Evolutionary conservation across 2,888 invertebrate species (phyloP), one percentile per base, ranked within the genome.

Genomic region (Himalopsyche kuldschensis): DNA sequence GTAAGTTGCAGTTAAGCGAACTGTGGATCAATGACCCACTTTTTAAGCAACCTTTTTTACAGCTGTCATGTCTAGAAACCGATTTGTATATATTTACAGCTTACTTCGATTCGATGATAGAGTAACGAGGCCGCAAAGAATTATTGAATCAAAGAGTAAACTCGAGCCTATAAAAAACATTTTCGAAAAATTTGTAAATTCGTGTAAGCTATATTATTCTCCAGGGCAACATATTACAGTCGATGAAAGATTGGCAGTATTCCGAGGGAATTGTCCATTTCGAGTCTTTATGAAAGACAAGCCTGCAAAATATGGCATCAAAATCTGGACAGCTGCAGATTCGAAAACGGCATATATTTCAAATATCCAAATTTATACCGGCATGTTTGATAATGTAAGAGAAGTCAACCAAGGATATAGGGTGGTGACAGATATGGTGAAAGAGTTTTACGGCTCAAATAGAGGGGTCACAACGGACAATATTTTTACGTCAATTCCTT

Each of bases 251-350:
- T 27, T 80, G 17, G 69, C 41, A 15, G 24, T 27, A 15, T 75
- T 69, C 69, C 3, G 69, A 1, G 79, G 79, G 5, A 30, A 55
- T 10, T 79, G 79, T 24, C 79, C 79, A 30, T 79, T 79, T 24
- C 55, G 55, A 0, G 31, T 80, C 0, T 80, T 35, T 11, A 69
- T 80, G 69, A 55, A 55, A 20, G 24, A n/a, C 6, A 80, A 80
- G 20, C 79, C 79, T 6, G 35, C 17, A 35, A 27, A 41, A 27
- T 80, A 80, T 41, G 79, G 79, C 2, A 69, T 80, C 20, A 63
- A 80, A 35, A 80, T 80, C 8, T 80, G 30, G 79, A 55, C 63
- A 27, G 79, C 31, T 48, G 31, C 79, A 10, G 55, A 79, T 79
- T 10, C 32, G 4, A 24, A 15, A 1, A 79, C 48, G 1, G 15